Percentiles rank a stretch among this genome's conserved stretches.
Evolutionary conservation across 2,888 invertebrate genomes (phyloP).

Genomic region (Drosophila anomalata): DNA sequence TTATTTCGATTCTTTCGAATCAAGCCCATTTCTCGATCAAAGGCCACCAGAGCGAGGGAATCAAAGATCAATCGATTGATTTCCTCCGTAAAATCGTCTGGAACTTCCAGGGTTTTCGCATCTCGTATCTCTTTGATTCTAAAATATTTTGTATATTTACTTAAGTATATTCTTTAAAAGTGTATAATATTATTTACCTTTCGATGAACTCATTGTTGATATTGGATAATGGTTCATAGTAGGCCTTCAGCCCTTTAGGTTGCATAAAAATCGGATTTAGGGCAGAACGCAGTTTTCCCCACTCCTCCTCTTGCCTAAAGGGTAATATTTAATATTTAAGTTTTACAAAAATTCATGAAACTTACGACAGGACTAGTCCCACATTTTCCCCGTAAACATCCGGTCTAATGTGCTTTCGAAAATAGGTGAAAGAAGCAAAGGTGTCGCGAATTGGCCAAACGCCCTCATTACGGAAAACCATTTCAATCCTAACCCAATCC

Average conservation of each 20-base stretch:
- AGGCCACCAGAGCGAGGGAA: constrained; percentile 82
- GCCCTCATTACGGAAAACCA: constrained; percentile 84
- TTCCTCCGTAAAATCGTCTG: constrained; percentile 84
- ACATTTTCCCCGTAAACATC: constrained; percentile 50
- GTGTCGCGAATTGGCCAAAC: constrained; percentile 83
- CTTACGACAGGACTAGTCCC: constrained; percentile 57
- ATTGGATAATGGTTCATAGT: constrained; percentile 83
- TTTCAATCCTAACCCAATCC: constrained; percentile 84
- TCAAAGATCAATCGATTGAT: constrained; percentile 86
- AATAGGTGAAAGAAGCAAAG: constrained; percentile 81
- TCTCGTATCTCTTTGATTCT: constrained; percentile 79
- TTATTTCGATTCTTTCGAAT: constrained; percentile 64
- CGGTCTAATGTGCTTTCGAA: constrained; percentile 50
- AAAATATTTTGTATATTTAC: not conserved
- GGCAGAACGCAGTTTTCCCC: constrained; percentile 83
- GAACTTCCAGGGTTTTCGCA: constrained; percentile 77
- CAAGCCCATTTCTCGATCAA: constrained; percentile 81
- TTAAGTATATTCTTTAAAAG: too few relatives aligned
- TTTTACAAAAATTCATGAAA: not conserved
- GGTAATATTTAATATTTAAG: rapidly evolving
- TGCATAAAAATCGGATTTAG: constrained; percentile 88
- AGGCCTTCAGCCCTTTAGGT: constrained; percentile 85
- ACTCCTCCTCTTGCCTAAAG: constrained; percentile 86
- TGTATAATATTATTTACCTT: constrained; percentile 39
- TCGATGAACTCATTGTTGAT: constrained; percentile 83